Conservation (phyloP, 2,797 vertebrate species). For the Phrynocephalus forsythii region DNA sequence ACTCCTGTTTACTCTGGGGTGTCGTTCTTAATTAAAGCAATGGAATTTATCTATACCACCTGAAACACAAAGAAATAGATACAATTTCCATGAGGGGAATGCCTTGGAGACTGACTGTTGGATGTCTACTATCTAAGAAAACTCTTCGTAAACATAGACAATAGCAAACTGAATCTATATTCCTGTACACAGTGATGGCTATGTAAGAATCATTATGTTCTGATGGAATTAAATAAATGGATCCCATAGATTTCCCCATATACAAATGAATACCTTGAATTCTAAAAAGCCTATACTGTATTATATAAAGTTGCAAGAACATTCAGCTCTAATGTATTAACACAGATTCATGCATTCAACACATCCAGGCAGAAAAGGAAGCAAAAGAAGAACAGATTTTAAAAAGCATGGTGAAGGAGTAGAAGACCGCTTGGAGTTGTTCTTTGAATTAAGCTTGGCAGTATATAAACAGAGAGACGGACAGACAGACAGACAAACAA, state of each 20-base stretch:
- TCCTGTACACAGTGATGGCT: neutral
- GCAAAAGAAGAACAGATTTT: neutral
- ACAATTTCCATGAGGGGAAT: neutral
- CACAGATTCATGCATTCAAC: neutral
- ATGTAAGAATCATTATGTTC: neutral
- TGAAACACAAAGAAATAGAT: neutral
- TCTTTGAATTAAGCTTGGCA: too few relatives aligned
- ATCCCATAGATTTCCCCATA: neutral
- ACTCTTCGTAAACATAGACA: neutral
- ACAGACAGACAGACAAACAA: too few relatives aligned
- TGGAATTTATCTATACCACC: constrained; percentile 18
- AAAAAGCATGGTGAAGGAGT: neutral
- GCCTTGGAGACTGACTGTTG: neutral
- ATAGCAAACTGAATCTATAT: neutral
- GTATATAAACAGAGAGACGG: too few relatives aligned
- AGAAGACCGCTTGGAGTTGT: too few relatives aligned
- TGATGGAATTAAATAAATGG: neutral
- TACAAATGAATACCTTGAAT: neutral
- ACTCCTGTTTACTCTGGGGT: constrained; percentile 20
- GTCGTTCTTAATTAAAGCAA: constrained; percentile 23
- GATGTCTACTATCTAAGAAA: neutral
- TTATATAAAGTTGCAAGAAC: neutral
- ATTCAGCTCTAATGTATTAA: neutral
- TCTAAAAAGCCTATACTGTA: neutral
- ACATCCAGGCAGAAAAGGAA: neutral